Evolutionary conservation across 2,113 vertebrate species (phyloP), one percentile per base, ranked within the genome.

Genomic region (Manacus vitellinus): DNA sequence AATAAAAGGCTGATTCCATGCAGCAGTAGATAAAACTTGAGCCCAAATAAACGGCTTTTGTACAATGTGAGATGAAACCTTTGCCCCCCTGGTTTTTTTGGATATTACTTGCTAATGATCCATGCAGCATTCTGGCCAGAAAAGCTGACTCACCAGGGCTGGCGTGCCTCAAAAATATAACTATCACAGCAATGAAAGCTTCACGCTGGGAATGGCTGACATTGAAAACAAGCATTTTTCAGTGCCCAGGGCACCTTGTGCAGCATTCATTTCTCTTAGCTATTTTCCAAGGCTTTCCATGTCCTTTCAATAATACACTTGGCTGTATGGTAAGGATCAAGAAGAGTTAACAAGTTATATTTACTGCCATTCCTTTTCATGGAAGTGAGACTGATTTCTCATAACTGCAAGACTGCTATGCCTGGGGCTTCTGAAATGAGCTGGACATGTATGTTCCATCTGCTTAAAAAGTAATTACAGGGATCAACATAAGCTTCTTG

Each of bases 381-480:
- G 17, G 24, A 71, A 92, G 37, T 12, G 22, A 91, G 52, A 67
- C 25, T 13, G 54, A 58, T 65, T 73, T 66, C 22, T 75, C 25
- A 0, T 54, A 86, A 65, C 46, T 78, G 61, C 41, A 91, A 73
- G 68, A 62, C 43, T 76, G 39, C 61, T 87, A 47, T 63, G 63
- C 82, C 62, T 81, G 33, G 15, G 19, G 76, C 58, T 88, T 81
- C 73, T 75, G 80, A 90, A 91, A 56, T 62, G 61, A 92, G 52
- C 59, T 54, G 76, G 85, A 73, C 91, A 89, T 25, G 14, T 89
- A 94, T 63, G 33, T 79, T 90, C 63, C 66, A 88, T 91, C 80
- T 95, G 73, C 74, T 94, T 76, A 37, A 91, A 73, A 75, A 76
- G 77, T 82, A 91, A 92, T 96, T 88, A 94, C 67, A 95, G 47